Evolutionary conservation across 92 coral and sea anemone genomes (phyloP), one percentile per base, ranked within the genome.

Genomic region (Epizoanthus scotinus): DNA sequence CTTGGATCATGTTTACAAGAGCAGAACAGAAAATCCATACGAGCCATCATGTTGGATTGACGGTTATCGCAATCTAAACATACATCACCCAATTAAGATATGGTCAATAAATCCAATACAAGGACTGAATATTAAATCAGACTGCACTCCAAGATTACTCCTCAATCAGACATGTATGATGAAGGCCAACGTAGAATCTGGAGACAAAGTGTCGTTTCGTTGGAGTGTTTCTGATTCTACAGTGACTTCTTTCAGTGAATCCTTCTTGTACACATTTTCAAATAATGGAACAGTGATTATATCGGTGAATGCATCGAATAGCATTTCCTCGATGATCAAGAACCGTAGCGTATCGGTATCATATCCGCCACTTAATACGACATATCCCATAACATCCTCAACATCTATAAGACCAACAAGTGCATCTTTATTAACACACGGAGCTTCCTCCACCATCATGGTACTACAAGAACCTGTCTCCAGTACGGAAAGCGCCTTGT

Each of bases 221-320:
- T 92, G 97, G 97, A 62, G 31, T 8, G 73, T 92, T 12, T 47
- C 50, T 15, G 90, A 87, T 17, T 54, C 79, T 4, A 26, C 58
- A 58, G 25, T 20, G 22, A 8, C 61, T 75, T 59, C 68, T 36
- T 59, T 34, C 22, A 38, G 44, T 18, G 68, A 75, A 60, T 59
- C 57, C 0, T 34, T 67, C 12, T 14, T 82, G 19, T 58, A 88
- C 56, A 50, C 3, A 9, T 84, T 88, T 61, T 53, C 31, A 3
- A 34, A 27, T 15, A 75, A 54, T 36, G 79, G 84, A 50, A 15
- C 56, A 17, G 67, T 75, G 15, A 57, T 67, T 75, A 38, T 75
- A 75, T 20, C 24, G 25, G 27, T 88, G 21, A 88, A 79, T 19
- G 85, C 60, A 75, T 72, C 63, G 36, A 88, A 88, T 24, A 72